Evolutionary conservation across 2,113 vertebrate genomes (phyloP), one percentile per base, ranked within the genome.

Genomic region (Chroicocephalus ridibundus): DNA sequence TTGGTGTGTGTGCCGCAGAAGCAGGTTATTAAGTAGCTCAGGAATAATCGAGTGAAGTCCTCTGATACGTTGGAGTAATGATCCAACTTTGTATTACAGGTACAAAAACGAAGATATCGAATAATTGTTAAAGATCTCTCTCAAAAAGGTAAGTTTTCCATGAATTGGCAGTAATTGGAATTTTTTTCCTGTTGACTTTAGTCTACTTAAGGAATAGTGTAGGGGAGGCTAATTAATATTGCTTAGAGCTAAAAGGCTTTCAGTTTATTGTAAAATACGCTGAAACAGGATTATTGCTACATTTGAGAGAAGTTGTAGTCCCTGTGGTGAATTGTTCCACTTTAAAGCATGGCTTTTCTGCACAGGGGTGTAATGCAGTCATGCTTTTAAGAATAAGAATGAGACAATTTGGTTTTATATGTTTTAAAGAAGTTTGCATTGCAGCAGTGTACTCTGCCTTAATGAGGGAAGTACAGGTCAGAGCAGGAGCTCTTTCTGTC

Each of bases 71-170:
- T 86, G 47, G 40, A 72, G 25, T 93, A 88, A 97, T 3, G 2
- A 10, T 55, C 7, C 8, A 44, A 94, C 11, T 90, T 93, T 96
- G 17, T 77, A 5, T 93, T 96, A 51, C 75, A 97, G 95, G 52
- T 70, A 38, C 26, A 0, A 80, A 22, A 71, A 62, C 13, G 9
- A 22, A 65, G n/a, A 10, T 71, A 7, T 64, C n/a, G 6, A 52
- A 86, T 96, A 86, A 64, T 8, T 66, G 62, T 95, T 82, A 68
- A 95, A 93, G 89, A 95, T 44, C 94, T 96, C 13, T 93, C 89
- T 86, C 87, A 32, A 27, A 44, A 49, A 79, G 84, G 95, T 96
- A 74, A 93, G 86, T 90, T 5, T 87, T 70, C 27, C 25, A 57
- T 40, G 55, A 81, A 71, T 6, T 58, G 5, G 10, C 14, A 31